phyloP scores from a whole-genome alignment of 1,140 invertebrate species.

The Meloidogyne floridensis region DNA sequence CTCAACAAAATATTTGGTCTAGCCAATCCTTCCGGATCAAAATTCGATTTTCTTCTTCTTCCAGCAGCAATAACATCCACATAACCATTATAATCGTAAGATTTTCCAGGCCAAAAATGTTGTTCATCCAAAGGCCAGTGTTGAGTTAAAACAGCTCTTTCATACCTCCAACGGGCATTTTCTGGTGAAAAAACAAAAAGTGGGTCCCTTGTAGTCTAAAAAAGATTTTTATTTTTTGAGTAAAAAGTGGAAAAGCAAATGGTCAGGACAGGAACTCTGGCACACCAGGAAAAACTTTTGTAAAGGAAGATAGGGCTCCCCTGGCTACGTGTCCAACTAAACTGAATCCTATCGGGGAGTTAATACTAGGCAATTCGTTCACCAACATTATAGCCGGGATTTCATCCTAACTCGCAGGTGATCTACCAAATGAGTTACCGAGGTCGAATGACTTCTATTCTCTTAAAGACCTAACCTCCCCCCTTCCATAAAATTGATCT shows the following conservation, averaged over 20 bases:
- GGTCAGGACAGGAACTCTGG: no score
- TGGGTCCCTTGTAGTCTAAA: constrained; percentile 59
- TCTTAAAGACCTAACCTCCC: neutral
- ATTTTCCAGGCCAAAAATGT: constrained; percentile 64
- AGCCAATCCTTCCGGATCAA: constrained; percentile 35
- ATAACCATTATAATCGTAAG: constrained; percentile 61
- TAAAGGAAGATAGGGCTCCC: no score
- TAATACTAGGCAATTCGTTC: no score
- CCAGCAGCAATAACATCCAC: constrained; percentile 62
- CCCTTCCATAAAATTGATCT: no score
- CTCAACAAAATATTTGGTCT: constrained; percentile 59
- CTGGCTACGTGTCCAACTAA: no score
- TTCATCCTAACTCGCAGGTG: no score
- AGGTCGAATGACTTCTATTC: neutral
- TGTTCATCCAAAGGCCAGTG: constrained; percentile 65
- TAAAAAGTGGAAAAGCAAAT: no score
- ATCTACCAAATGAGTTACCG: no score
- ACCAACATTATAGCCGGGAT: no score
- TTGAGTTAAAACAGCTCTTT: constrained; percentile 55
- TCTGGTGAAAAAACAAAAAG: constrained; percentile 64
- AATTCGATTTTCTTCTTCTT: constrained; percentile 34
- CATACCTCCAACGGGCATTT: constrained; percentile 62
- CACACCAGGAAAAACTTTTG: no score
- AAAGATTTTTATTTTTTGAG: neutral
- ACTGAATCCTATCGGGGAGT: no score